Percentiles rank a stretch among this genome's conserved stretches.
Conservation (phyloP, 2,888 invertebrate genomes). For the Blera fallax region DNA sequence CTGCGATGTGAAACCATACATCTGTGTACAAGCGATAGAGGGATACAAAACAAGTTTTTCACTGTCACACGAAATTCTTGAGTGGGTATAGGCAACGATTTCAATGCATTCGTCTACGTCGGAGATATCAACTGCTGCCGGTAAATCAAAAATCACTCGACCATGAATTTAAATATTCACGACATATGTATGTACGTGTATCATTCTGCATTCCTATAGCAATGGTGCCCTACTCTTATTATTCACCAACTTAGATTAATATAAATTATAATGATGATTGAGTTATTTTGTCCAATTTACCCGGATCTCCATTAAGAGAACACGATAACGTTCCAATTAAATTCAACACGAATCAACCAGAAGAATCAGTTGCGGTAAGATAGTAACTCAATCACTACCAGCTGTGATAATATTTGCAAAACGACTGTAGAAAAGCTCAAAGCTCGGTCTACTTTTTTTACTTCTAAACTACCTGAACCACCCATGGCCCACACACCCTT, state of each 20-base stretch:
- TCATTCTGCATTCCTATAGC: background rate
- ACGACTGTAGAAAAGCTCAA: constrained; percentile 1
- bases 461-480: background rate
- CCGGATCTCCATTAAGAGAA: background rate
- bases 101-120: background rate
- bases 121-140: background rate
- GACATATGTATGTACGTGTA: too few species aligned
- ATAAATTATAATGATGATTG: background rate
- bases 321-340: constrained; percentile 33
- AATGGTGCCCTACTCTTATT: background rate
- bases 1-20: background rate
- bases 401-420: constrained; percentile 4
- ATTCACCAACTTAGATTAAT: background rate
- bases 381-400: too few species aligned
- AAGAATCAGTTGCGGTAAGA: too few species aligned
- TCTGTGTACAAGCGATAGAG: background rate
- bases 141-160: background rate
- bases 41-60: background rate
- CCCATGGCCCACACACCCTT: background rate
- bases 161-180: background rate
- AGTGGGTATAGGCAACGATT: background rate
- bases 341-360: constrained; percentile 2
- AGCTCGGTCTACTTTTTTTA: background rate
- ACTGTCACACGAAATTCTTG: background rate
- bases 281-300: constrained; percentile 7